Evolutionary conservation across 1,140 invertebrate species (phyloP).

Genomic region (Dendroctonus valens): DNA sequence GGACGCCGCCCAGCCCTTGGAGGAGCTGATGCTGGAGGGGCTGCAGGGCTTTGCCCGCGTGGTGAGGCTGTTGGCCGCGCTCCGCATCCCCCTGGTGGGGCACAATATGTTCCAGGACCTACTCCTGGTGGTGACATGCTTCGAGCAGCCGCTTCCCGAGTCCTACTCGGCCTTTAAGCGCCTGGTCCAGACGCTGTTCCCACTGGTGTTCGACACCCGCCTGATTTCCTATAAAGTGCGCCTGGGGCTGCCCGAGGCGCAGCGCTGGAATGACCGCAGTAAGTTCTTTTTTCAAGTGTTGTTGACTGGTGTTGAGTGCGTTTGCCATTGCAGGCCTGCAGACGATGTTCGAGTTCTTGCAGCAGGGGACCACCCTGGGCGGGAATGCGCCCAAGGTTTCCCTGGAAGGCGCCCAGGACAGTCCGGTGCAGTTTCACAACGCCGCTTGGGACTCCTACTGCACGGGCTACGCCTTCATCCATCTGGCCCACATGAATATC

Average conservation of each 20-base stretch:
- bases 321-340: constrained; percentile 45
- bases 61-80: constrained; percentile 58
- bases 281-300: constrained; percentile 1
- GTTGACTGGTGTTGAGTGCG: not conserved
- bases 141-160: constrained; percentile 67
- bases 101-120: constrained; percentile 74
- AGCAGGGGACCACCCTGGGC: constrained; percentile 48
- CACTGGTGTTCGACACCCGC: constrained; percentile 72
- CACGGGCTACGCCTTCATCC: constrained; percentile 65
- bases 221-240: constrained; percentile 60
- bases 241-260: constrained; percentile 51
- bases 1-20: constrained; percentile 43
- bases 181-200: constrained; percentile 63
- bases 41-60: constrained; percentile 68
- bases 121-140: constrained; percentile 69
- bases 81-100: constrained; percentile 70
- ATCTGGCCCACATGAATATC: constrained; percentile 54
- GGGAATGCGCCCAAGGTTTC: constrained; percentile 51
- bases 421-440: constrained; percentile 58
- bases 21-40: constrained; percentile 55
- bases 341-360: constrained; percentile 61
- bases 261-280: constrained; percentile 53
- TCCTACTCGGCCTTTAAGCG: constrained; percentile 66
- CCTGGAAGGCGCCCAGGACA: constrained; percentile 40
- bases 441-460: constrained; percentile 76